phyloP scores from a whole-genome alignment of 2,888 invertebrate genomes.

The Rhagium mordax region DNA sequence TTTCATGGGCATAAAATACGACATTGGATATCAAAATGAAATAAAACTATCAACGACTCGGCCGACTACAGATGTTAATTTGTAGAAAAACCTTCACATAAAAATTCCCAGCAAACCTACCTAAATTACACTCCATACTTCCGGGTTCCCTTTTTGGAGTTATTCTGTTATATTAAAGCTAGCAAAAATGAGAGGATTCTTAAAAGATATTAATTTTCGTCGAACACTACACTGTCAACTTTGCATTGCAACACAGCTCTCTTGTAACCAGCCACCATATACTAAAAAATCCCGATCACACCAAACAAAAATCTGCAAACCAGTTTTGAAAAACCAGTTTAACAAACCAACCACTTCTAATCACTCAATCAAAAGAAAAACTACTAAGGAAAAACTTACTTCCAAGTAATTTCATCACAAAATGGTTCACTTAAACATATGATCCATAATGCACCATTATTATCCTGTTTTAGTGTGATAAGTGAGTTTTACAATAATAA shows the following conservation, averaged over 20 bases:
- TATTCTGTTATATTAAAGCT: constrained; percentile 39
- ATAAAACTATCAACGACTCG: constrained; percentile 62
- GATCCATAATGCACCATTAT: constrained; percentile 62
- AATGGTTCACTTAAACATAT: constrained; percentile 59
- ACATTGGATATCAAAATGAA: constrained; percentile 64
- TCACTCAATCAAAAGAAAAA: constrained; percentile 20
- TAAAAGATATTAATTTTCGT: constrained; percentile 45
- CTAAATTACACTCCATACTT: constrained; percentile 53
- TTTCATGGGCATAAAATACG: constrained; percentile 62
- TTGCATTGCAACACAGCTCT: constrained; percentile 56
- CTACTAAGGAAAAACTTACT: constrained; percentile 52
- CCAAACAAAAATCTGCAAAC: constrained; percentile 60
- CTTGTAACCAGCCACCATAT: constrained; percentile 47
- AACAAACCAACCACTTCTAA: constrained; percentile 28
- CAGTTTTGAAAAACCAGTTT: constrained; percentile 52
- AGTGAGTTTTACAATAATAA: constrained; percentile 59
- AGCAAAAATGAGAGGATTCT: constrained; percentile 42
- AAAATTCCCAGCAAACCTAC: constrained; percentile 49
- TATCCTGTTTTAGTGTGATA: constrained; percentile 57
- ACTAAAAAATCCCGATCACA: constrained; percentile 65
- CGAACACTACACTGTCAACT: constrained; percentile 59
- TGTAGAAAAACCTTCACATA: constrained; percentile 49
- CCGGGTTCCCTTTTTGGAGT: constrained; percentile 35
- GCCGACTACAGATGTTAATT: constrained; percentile 60
- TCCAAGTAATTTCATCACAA: constrained; percentile 48